Conservation (phyloP, 2,113 vertebrate genomes). For the Haemorhous mexicanus region DNA sequence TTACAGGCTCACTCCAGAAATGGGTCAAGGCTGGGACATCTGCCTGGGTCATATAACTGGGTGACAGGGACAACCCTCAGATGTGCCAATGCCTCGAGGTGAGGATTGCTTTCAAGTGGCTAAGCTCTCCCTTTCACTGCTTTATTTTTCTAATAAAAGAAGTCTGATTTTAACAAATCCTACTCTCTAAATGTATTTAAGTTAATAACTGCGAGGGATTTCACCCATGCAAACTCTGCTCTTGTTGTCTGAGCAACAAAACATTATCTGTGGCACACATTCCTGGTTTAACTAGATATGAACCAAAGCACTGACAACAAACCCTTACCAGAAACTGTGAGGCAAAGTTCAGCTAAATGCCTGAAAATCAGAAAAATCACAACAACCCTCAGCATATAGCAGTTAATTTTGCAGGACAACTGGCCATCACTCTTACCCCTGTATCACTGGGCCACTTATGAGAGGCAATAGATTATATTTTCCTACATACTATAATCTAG, state of each 20-base stretch:
- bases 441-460: background rate
- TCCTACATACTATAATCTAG: background rate
- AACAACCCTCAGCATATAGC: background rate
- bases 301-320: background rate
- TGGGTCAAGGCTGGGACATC: conserved; percentile 30
- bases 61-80: background rate
- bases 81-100: background rate
- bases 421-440: background rate
- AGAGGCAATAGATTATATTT: background rate
- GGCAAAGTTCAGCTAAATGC: background rate
- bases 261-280: background rate
- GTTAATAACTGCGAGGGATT: background rate
- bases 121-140: background rate
- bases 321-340: background rate
- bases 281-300: background rate
- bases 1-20: conserved; percentile 21
- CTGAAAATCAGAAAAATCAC: background rate
- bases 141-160: background rate
- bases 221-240: background rate
- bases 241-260: background rate
- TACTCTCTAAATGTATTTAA: background rate
- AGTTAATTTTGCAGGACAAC: background rate
- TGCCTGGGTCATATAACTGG: conserved; percentile 18
- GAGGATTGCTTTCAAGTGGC: background rate
- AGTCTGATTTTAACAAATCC: conserved; percentile 2